Evolutionary conservation across 1,140 invertebrate genomes (phyloP).

Genomic region (Conopomorpha cramerella): DNA sequence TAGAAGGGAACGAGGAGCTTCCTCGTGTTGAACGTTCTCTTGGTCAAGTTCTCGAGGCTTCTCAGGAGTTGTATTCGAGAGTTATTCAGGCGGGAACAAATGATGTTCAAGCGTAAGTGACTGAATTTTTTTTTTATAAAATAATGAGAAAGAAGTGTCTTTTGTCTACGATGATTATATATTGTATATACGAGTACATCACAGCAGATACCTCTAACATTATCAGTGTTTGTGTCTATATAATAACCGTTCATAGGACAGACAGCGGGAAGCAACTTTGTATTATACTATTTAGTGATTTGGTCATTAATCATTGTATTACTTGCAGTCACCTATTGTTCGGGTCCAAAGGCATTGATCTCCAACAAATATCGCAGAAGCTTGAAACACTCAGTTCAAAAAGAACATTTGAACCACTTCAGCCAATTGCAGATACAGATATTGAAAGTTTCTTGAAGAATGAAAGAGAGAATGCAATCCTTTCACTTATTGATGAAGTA

Average conservation of each 20-base stretch:
- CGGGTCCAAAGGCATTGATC: constrained; percentile 89
- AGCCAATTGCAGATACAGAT: constrained; percentile 88
- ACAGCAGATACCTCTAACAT: too few species aligned
- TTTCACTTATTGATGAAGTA: constrained; percentile 89
- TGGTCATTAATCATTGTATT: constrained; percentile 6
- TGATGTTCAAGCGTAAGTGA: constrained; percentile 89
- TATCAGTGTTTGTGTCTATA: too few species aligned
- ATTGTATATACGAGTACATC: too few species aligned
- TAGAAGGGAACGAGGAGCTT: constrained; percentile 80
- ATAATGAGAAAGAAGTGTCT: too few species aligned
- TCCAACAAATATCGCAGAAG: constrained; percentile 90
- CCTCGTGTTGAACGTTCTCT: constrained; percentile 89
- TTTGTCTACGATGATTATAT: too few species aligned
- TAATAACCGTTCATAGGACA: too few species aligned
- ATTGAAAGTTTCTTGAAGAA: constrained; percentile 88
- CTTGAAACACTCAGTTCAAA: constrained; percentile 84
- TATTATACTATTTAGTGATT: constrained; percentile 2
- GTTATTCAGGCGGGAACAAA: constrained; percentile 82
- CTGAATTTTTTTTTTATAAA: constrained; percentile 4
- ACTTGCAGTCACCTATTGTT: constrained; percentile 84
- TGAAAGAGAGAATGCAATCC: constrained; percentile 92
- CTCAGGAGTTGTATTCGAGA: constrained; percentile 85
- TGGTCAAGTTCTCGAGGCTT: constrained; percentile 89
- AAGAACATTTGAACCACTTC: constrained; percentile 85
- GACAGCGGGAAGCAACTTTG: too few species aligned